These are phyloP conservation scores for Sarcophaga bullata DNA, from an alignment of 1,140 invertebrate species.

Conservation along the genomic window DNA sequence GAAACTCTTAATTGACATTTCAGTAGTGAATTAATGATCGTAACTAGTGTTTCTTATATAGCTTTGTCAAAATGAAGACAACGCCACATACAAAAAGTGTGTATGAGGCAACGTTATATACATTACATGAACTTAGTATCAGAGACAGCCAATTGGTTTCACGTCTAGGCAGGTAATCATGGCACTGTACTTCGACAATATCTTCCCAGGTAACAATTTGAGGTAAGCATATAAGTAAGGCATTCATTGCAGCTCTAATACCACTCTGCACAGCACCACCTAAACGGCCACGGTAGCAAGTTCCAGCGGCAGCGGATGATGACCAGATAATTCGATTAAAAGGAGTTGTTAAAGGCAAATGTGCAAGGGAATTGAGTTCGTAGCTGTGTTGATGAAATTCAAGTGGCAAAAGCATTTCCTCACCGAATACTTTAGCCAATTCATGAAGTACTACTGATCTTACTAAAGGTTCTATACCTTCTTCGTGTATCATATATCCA, in stretches of 20 bases:
- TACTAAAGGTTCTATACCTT: constrained; percentile 44
- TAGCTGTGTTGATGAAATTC: constrained; percentile 47
- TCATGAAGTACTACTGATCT: constrained; percentile 46
- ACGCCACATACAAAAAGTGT: constrained; percentile 50
- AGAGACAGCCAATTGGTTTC: background rate
- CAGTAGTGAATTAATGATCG: background rate
- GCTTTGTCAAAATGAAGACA: constrained; percentile 47
- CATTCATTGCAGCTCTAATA: constrained; percentile 56
- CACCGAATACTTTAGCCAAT: constrained; percentile 49
- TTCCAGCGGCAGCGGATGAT: constrained; percentile 53
- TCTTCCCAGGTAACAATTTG: constrained; percentile 59
- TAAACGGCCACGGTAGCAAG: constrained; percentile 56
- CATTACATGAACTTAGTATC: constrained; percentile 53
- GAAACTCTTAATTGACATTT: background rate
- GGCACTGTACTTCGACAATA: constrained; percentile 48
- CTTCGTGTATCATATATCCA: constrained; percentile 52
- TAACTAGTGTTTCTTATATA: constrained; percentile 16
- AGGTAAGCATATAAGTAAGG: constrained; percentile 55
- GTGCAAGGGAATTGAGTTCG: constrained; percentile 42
- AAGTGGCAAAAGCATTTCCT: constrained; percentile 51
- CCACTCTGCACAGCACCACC: constrained; percentile 62
- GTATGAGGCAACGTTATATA: constrained; percentile 58
- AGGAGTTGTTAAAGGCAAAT: constrained; percentile 50
- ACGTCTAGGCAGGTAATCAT: background rate
- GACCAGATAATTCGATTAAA: constrained; percentile 60